These are phyloP conservation scores for Maniola jurtina DNA, from an alignment of 1,140 invertebrate genomes.

Conservation along the genomic window DNA sequence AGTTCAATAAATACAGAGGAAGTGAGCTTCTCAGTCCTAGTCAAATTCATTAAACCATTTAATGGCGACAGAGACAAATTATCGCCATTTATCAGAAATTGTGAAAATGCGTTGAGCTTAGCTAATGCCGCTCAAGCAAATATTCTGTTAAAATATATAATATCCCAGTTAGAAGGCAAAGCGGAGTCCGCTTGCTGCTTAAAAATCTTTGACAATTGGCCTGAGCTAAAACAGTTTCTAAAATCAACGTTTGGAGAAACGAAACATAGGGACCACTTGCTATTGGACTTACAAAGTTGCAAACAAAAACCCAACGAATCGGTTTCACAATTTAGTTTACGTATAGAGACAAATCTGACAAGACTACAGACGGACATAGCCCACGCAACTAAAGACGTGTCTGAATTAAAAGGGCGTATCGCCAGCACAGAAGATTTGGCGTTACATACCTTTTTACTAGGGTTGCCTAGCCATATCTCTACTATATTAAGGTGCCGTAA, in stretches of 20 bases:
- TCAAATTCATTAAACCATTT: constrained; percentile 28
- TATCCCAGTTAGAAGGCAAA: constrained; percentile 35
- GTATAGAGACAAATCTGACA: constrained; percentile 33
- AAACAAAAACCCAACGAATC: constrained; percentile 26
- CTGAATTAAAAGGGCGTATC: constrained; percentile 33
- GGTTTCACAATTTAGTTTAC: constrained; percentile 31
- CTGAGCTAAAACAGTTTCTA: constrained; percentile 32
- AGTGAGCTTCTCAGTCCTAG: neutral
- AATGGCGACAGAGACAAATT: constrained; percentile 18
- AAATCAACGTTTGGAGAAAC: constrained; percentile 37
- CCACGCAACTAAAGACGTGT: constrained; percentile 14
- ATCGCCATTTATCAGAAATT: constrained; percentile 24
- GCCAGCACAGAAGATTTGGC: constrained; percentile 41
- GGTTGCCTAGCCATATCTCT: constrained; percentile 25
- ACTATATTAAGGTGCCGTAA: constrained; percentile 36
- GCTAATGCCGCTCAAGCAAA: constrained; percentile 2
- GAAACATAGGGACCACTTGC: constrained; percentile 35
- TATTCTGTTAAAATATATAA: constrained; percentile 27
- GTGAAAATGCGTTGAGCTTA: constrained; percentile 24
- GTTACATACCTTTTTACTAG: constrained; percentile 37
- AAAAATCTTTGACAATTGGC: constrained; percentile 29
- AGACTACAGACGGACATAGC: constrained; percentile 36
- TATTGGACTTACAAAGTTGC: constrained; percentile 37
- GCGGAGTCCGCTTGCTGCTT: constrained; percentile 32
- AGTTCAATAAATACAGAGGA: too few species aligned